A percentile compares a stretch with the other conserved stretches of the same genome.
phyloP scores from a whole-genome alignment of 2,888 invertebrate species.

The Azorinus chamasolen region DNA sequence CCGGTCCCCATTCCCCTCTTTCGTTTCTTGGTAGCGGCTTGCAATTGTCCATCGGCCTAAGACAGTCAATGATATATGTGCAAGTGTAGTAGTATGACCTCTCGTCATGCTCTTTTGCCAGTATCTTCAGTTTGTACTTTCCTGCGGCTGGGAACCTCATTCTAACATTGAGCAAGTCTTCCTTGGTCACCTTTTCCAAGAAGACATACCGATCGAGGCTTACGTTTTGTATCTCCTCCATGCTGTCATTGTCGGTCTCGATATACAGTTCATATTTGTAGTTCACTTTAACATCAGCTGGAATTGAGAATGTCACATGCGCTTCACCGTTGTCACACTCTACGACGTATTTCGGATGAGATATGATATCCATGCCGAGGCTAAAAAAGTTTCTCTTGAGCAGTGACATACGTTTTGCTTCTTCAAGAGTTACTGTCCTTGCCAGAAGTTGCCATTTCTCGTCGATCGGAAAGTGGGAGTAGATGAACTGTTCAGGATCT shows the following conservation, averaged over 20 bases:
- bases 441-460: conserved; percentile 77
- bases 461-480: conserved; percentile 75
- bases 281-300: conserved; percentile 58
- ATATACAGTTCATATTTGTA: conserved; percentile 72
- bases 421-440: conserved; percentile 67
- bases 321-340: conserved; percentile 66
- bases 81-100: conserved; percentile 67
- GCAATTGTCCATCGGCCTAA: conserved; percentile 59
- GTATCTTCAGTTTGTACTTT: conserved; percentile 73
- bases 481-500: conserved; percentile 75
- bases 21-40: conserved; percentile 78
- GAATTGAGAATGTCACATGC: conserved; percentile 62
- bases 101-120: conserved; percentile 71
- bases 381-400: conserved; percentile 74
- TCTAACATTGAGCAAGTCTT: conserved; percentile 61
- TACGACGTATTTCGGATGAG: conserved; percentile 62
- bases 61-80: conserved; percentile 70
- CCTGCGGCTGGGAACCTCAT: conserved; percentile 71
- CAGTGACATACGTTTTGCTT: conserved; percentile 69
- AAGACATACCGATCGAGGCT: conserved; percentile 73
- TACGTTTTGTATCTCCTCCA: conserved; percentile 53
- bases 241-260: conserved; percentile 58
- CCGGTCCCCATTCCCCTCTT: conserved; percentile 83
- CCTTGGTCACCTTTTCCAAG: conserved; percentile 70
- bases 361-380: conserved; percentile 63